These are phyloP conservation scores for Parasteatoda lunata DNA, from an alignment of 2,888 invertebrate species.

Conservation along the genomic window DNA sequence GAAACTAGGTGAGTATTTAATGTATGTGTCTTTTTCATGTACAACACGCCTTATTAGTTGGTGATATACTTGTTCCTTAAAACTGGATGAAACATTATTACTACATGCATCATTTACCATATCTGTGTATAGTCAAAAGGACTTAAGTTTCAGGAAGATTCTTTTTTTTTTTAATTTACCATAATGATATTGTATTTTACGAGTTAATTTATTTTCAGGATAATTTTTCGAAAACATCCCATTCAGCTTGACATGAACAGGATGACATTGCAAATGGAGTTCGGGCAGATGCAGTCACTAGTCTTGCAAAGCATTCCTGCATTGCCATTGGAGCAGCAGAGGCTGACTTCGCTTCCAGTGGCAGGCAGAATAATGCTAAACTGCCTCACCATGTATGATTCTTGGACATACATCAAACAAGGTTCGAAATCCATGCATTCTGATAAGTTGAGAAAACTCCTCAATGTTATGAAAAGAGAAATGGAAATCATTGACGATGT, in stretches of 20 bases:
- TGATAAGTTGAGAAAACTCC: constrained; percentile 7
- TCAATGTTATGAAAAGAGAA: constrained; percentile 5
- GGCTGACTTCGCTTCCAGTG: constrained; percentile 23
- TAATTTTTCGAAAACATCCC: constrained; percentile 21
- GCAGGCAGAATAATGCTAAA: constrained; percentile 32
- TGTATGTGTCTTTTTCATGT: too few species aligned
- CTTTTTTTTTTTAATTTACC: neutral
- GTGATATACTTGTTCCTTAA: too few species aligned
- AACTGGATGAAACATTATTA: too few species aligned
- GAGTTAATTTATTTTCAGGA: constrained; percentile 15
- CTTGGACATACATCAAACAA: neutral
- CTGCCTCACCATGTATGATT: constrained; percentile 28
- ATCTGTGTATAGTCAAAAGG: too few species aligned
- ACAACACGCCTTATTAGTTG: too few species aligned
- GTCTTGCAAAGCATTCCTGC: constrained; percentile 33
- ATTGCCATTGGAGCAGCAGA: constrained; percentile 34
- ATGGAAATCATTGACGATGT: constrained; percentile 8
- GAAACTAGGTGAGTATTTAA: too few species aligned
- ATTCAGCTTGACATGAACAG: neutral
- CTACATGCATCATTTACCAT: too few species aligned
- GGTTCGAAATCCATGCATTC: constrained; percentile 30
- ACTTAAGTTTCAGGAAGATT: neutral
- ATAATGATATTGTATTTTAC: neutral
- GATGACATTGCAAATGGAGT: constrained; percentile 40
- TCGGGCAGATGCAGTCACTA: constrained; percentile 25